Percentiles rank a stretch among this genome's conserved stretches.
phyloP scores from a whole-genome alignment of 2,888 invertebrate species.

The Timandra comae region DNA sequence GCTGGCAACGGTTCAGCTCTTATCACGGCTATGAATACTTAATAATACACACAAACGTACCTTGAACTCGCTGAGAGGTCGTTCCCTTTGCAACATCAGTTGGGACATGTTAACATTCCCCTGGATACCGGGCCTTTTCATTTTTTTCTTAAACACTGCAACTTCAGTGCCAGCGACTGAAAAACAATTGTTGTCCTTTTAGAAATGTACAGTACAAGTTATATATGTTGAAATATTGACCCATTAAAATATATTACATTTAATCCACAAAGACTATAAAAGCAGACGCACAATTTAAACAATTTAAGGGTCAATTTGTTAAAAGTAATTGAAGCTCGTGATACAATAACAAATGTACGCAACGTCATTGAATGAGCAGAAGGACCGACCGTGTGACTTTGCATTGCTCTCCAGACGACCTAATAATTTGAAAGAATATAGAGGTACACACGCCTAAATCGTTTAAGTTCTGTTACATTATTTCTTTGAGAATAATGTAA shows the following conservation, averaged over 20 bases:
- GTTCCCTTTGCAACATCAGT: slow-evolving; percentile 80
- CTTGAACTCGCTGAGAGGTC: slow-evolving; percentile 72
- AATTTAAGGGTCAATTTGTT: slow-evolving; percentile 20
- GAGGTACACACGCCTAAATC: slow-evolving; percentile 26
- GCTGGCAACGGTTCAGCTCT: slow-evolving; percentile 50
- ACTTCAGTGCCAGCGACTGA: slow-evolving; percentile 57
- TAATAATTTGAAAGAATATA: slow-evolving; percentile 43
- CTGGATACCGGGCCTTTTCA: slow-evolving; percentile 77
- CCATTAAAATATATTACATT: slow-evolving; percentile 3
- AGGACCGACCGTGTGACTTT: slow-evolving; percentile 59
- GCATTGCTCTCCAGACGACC: slow-evolving; percentile 64
- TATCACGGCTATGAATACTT: slow-evolving; percentile 52
- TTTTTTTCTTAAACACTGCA: slow-evolving; percentile 77
- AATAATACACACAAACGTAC: slow-evolving; percentile 39
- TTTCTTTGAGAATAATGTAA: too few species aligned
- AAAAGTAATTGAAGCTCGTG: slow-evolving; percentile 23
- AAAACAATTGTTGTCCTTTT: too few species aligned
- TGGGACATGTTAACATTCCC: slow-evolving; percentile 80
- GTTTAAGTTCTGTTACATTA: slow-evolving; percentile 13
- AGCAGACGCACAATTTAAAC: slow-evolving; percentile 12
- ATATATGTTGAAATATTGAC: slow-evolving; percentile 16
- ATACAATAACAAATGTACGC: slow-evolving; percentile 27
- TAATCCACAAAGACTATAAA: slow-evolving; percentile 6
- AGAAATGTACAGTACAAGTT: too few species aligned
- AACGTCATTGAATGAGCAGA: slow-evolving; percentile 38